Percentiles rank a stretch among this genome's conserved stretches.
phyloP scores from a whole-genome alignment of 37 sponge, comb jelly and placozoan genomes.

The Geodia barretti region DNA sequence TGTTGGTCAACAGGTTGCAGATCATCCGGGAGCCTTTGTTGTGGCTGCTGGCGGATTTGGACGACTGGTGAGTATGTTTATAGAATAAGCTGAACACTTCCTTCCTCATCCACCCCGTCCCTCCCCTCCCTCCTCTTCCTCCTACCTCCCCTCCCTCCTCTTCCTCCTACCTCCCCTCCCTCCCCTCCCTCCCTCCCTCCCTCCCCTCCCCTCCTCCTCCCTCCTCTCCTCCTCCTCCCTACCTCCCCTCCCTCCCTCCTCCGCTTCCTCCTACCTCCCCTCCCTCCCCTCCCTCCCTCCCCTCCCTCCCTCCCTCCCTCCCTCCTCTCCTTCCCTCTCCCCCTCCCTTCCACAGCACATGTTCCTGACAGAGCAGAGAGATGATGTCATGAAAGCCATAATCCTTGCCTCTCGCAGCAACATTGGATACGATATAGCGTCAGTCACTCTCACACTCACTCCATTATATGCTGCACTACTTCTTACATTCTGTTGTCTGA shows the following conservation, averaged over 20 bases:
- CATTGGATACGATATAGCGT: slow-evolving; percentile 73
- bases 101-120: too few species aligned
- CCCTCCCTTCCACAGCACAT: slow-evolving; percentile 78
- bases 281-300: not conserved
- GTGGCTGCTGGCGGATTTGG: slow-evolving; percentile 78
- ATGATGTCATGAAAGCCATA: slow-evolving; percentile 72
- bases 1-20: slow-evolving; percentile 67
- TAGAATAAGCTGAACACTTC: too few species aligned
- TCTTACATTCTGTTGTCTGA: too few species aligned
- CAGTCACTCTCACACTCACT: not conserved
- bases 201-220: not conserved
- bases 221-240: too few species aligned
- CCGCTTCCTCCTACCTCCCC: too few species aligned
- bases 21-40: slow-evolving; percentile 88
- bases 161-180: not conserved
- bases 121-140: slow-evolving; percentile 95
- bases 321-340: slow-evolving; percentile 7
- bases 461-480: too few species aligned
- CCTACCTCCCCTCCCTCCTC: slow-evolving; percentile 86
- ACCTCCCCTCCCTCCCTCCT: too few species aligned
- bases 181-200: not conserved
- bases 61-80: slow-evolving; percentile 73
- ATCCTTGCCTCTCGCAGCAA: slow-evolving; percentile 26
- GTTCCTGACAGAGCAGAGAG: slow-evolving; percentile 76
- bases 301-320: not conserved